Evolutionary conservation across 2,797 vertebrate genomes (phyloP).

Genomic region (Crypturellus tataupa): DNA sequence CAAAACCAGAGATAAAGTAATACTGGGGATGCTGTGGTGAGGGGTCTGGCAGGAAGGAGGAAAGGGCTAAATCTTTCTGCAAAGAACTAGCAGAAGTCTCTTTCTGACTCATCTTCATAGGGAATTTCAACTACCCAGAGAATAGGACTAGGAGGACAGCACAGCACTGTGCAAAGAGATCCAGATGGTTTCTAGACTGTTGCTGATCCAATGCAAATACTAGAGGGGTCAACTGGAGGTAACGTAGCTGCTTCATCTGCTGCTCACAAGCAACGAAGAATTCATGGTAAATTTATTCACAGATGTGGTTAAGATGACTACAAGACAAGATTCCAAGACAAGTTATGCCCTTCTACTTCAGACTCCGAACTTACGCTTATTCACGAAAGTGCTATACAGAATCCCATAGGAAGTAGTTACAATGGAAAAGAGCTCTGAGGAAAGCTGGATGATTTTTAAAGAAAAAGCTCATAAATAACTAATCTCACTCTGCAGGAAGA

Average conservation of each 20-base stretch:
- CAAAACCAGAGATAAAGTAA: background rate
- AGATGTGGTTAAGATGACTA: background rate
- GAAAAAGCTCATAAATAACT: background rate
- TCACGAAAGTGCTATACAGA: background rate
- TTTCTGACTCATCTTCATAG: background rate
- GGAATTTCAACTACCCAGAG: background rate
- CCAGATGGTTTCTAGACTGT: background rate
- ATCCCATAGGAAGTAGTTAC: background rate
- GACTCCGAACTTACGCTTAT: background rate
- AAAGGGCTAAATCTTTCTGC: background rate
- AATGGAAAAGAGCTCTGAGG: background rate
- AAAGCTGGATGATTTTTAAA: background rate
- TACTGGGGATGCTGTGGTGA: background rate
- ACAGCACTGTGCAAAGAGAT: background rate
- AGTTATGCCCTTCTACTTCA: background rate
- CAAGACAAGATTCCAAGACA: background rate
- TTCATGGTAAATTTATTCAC: background rate
- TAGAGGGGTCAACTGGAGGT: background rate
- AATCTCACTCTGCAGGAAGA: background rate
- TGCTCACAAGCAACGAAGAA: background rate
- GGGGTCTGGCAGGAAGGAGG: background rate
- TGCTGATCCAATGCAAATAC: background rate
- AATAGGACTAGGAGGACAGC: background rate
- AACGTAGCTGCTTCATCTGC: background rate
- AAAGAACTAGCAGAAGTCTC: background rate